Percentiles rank a stretch among this genome's conserved stretches.
These are phyloP conservation scores for Trachelus troglodyta DNA, from an alignment of 2,888 invertebrate species.

Conservation along the genomic window DNA sequence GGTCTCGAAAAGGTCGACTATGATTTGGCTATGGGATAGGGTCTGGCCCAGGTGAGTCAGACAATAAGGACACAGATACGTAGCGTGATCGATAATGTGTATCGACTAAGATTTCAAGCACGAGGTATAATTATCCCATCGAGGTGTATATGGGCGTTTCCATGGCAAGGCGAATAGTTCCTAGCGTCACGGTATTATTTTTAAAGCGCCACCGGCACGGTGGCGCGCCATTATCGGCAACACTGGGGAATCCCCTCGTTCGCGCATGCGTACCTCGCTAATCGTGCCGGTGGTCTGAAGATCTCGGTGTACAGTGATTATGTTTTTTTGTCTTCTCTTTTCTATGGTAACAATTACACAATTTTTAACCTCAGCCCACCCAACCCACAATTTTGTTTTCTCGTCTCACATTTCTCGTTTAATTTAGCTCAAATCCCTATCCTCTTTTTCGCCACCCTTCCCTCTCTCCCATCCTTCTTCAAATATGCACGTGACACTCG, in stretches of 20 bases:
- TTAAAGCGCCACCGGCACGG: slow-evolving; percentile 53
- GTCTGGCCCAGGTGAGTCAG: background rate
- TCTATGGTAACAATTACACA: background rate
- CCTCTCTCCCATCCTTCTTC: background rate
- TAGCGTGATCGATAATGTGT: background rate
- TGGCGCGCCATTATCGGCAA: background rate
- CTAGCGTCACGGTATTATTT: slow-evolving; percentile 64
- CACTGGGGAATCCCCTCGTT: background rate
- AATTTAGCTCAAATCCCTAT: background rate
- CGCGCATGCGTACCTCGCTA: background rate
- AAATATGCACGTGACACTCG: background rate
- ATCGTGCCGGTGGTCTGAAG: slow-evolving; percentile 47
- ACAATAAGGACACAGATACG: background rate
- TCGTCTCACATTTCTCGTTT: slow-evolving; percentile 9
- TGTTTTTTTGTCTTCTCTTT: slow-evolving; percentile 11
- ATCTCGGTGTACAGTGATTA: slow-evolving; percentile 60
- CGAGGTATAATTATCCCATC: slow-evolving; percentile 31
- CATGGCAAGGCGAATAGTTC: slow-evolving; percentile 57
- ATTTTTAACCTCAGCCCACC: background rate
- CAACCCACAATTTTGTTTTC: background rate
- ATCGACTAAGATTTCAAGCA: slow-evolving; percentile 8
- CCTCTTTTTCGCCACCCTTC: background rate
- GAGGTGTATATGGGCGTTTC: slow-evolving; percentile 12
- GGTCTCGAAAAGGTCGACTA: background rate
- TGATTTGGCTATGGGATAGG: background rate